Base-by-base conservation (phyloP, 2,797 vertebrate species). In the Epinephelus malabaricus region DNA sequence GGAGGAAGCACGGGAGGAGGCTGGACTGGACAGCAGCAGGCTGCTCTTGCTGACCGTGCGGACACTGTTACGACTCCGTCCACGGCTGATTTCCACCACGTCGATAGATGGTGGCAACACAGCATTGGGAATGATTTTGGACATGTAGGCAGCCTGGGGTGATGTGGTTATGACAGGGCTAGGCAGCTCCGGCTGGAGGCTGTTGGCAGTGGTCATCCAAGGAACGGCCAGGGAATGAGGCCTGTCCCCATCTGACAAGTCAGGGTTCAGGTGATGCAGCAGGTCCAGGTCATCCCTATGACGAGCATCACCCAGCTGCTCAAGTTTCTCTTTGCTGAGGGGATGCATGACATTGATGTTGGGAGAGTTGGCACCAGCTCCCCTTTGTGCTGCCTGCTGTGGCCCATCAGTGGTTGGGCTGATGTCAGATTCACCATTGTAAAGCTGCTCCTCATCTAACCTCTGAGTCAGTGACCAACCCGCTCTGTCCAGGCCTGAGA, bases 121-220 rank as follows among this genome's bases (percentile, higher is more conserved):
- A 0, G 98, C 98, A 0, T 99, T 98, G 19, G 97, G 98, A 78
- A 99, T 99, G 86, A 99, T 97, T 92, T 99, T 99, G 17, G 98
- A 99, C 96, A 99, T 86, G 92, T 99, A 99, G 46, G 97, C 95
- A 72, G 96, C 98, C 93, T 99, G 97, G 0, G 98, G 98, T 0
- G 98, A 98, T 92, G 98, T 99, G 69, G 97, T 96, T 95, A 99
- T 97, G 68, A 98, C 98, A 0, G 96, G 96, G 78, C 96, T 95
- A 23, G 93, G 86, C 0, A 76, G 83, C 25, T 87, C 87, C 46
- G 82, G 92, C 3, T 95, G 91, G 4, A 86, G 79, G 13, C 81
- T 92, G 43, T 94, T 94, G 21, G 90, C 79, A 53, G 95, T 96
- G 58, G 96, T 97, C 94, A 97, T 91, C 89, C 96, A 97, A 0